These are phyloP conservation scores for Pollenia griseotomentosa DNA, from an alignment of 2,888 invertebrate species.

Conservation along the genomic window DNA sequence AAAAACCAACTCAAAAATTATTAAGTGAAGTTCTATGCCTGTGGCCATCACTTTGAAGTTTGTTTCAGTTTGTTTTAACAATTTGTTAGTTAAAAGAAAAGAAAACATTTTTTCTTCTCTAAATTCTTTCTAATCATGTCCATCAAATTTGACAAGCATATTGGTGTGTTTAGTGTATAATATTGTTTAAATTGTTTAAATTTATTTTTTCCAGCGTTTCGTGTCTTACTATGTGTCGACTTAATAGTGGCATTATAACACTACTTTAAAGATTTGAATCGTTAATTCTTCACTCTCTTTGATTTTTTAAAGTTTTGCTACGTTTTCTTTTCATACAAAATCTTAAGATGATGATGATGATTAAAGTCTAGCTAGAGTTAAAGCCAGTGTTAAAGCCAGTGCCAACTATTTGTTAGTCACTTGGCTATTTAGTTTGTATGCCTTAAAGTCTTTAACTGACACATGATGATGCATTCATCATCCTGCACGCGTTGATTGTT, in stretches of 20 bases:
- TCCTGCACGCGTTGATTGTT: conserved; percentile 69
- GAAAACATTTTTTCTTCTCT: conserved; percentile 47
- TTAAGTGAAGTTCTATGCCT: conserved; percentile 21
- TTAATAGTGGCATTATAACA: conserved; percentile 63
- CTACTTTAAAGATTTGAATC: conserved; percentile 74
- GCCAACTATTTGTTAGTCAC: conserved; percentile 37
- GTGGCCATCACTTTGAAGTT: conserved; percentile 65
- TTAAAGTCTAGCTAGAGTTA: conserved; percentile 50
- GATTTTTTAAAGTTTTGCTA: conserved; percentile 34
- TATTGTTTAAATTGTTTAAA: conserved; percentile 35
- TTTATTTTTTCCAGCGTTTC: conserved; percentile 18
- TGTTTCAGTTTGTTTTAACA: conserved; percentile 33
- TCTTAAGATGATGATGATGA: conserved; percentile 26
- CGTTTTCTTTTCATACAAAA: conserved; percentile 21
- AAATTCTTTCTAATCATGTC: conserved; percentile 79
- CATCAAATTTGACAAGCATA: conserved; percentile 76
- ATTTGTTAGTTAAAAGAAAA: conserved; percentile 18
- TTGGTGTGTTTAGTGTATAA: conserved; percentile 45
- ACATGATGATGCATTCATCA: conserved; percentile 64
- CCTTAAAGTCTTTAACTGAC: conserved; percentile 67
- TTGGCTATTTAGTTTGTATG: conserved; percentile 58
- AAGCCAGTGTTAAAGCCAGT: conserved; percentile 16
- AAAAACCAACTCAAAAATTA: conserved; percentile 22
- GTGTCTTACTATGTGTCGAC: conserved; percentile 31
- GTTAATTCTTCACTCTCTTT: conserved; percentile 61